Conservation (phyloP, 2,888 invertebrate species). For the Clistopyga incitator region DNA sequence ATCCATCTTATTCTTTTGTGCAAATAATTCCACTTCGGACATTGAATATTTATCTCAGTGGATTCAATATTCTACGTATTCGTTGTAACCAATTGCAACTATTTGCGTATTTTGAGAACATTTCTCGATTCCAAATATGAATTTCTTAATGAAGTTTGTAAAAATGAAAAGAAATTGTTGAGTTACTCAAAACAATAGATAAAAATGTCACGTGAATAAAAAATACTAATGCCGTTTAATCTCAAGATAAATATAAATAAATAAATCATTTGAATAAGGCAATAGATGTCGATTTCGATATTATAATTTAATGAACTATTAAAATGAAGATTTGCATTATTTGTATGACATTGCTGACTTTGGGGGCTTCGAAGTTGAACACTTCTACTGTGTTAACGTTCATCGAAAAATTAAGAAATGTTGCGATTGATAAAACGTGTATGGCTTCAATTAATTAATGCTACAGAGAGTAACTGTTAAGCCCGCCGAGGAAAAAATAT, state of each 20-base stretch:
- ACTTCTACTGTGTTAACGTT: neutral
- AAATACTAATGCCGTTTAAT: too few species aligned
- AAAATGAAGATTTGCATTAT: too few species aligned
- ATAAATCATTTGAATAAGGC: too few species aligned
- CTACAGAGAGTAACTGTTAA: neutral
- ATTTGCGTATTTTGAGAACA: neutral
- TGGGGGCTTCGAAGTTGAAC: neutral
- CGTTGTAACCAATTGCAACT: neutral
- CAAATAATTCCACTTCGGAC: slow-evolving; percentile 38
- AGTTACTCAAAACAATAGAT: too few species aligned
- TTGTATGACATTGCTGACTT: neutral
- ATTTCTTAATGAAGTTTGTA: too few species aligned
- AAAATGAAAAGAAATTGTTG: too few species aligned
- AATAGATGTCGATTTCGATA: too few species aligned
- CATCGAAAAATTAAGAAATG: neutral
- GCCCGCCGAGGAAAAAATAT: slow-evolving; percentile 9
- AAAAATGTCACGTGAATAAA: too few species aligned
- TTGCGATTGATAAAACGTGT: neutral
- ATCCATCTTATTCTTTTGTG: slow-evolving; percentile 1
- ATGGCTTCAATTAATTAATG: neutral
- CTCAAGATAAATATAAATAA: too few species aligned
- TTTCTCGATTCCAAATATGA: too few species aligned
- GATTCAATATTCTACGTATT: neutral
- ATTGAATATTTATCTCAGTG: slow-evolving; percentile 18
- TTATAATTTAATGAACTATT: too few species aligned